Base-by-base conservation (phyloP, 2,113 vertebrate genomes). In the Ameiurus melas region DNA sequence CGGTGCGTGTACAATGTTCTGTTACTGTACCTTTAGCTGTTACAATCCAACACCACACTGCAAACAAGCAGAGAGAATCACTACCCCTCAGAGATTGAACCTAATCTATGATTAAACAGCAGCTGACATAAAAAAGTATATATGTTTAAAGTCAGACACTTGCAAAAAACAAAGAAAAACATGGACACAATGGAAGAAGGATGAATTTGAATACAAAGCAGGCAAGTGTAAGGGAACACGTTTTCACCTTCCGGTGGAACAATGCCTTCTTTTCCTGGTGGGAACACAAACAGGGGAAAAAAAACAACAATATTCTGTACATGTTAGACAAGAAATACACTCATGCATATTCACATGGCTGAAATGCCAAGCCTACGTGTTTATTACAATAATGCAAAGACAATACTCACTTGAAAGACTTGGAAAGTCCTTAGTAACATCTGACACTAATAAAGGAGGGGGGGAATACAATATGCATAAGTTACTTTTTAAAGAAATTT, bases 1-100 rank as follows among this genome's bases (percentile, higher is more conserved):
- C n/a, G n/a, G n/a, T n/a, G n/a, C n/a, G n/a, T n/a, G n/a, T n/a
- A n/a, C n/a, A 2, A 47, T 27, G 68, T 80, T 81, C 3, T 66
- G 66, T 58, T 36, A 75, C 71, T 64, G 19, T 77, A 88, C 87
- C 87, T 88, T 88, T 88, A 58, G 57, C 87, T 19, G 55, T 57
- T 47, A 36, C 22, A 22, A 88, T 78, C 87, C 87, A 88, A 5
- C 43, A 27, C 87, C 87, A 88, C 55, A 62, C 87, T 88, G 87
- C 30, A 88, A 84, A 77, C 36, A 84, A 36, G 20, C 39, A 75
- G 1, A 80, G 53, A 79, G 16, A 33, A 78, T 86, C 22, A 78
- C 16, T 78, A 62, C 19, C 58, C 10, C 17, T 70, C 19, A 70
- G 53, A 77, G 13, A 77, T 77, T 20, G 13, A 51, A 77, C 10